Conservation (phyloP, 2,113 vertebrate genomes). For the Ictidomys tridecemlineatus region DNA sequence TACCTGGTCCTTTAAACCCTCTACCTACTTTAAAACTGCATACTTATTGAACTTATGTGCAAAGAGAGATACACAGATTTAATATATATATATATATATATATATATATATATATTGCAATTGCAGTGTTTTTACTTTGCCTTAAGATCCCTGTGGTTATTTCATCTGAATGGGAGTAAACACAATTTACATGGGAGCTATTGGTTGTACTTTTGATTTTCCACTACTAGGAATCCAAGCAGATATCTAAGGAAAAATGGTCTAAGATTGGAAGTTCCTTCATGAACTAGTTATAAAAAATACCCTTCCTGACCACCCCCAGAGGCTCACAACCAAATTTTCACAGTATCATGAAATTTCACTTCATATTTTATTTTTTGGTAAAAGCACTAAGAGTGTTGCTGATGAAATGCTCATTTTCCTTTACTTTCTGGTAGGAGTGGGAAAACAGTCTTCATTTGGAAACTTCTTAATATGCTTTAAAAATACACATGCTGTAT, state of each 20-base stretch:
- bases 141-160: not conserved
- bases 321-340: not conserved
- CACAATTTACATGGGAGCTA: not conserved
- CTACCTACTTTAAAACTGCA: not conserved
- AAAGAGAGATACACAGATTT: not conserved
- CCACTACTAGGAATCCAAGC: not conserved
- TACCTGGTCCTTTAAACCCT: not conserved
- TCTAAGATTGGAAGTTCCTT: not conserved
- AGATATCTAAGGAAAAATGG: not conserved
- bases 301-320: not conserved
- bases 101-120: too few species aligned
- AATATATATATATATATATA: too few species aligned
- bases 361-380: slow-evolving; percentile 31
- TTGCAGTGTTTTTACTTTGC: not conserved
- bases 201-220: not conserved
- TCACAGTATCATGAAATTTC: slow-evolving; percentile 6
- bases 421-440: not conserved
- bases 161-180: slow-evolving; percentile 43
- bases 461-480: slow-evolving; percentile 60
- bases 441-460: slow-evolving; percentile 57
- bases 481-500: slow-evolving; percentile 61
- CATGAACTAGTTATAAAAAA: not conserved
- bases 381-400: slow-evolving; percentile 21
- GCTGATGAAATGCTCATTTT: slow-evolving; percentile 47
- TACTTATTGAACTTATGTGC: not conserved